Conservation (phyloP, 2,797 vertebrate genomes). For the Zalophus californianus region DNA sequence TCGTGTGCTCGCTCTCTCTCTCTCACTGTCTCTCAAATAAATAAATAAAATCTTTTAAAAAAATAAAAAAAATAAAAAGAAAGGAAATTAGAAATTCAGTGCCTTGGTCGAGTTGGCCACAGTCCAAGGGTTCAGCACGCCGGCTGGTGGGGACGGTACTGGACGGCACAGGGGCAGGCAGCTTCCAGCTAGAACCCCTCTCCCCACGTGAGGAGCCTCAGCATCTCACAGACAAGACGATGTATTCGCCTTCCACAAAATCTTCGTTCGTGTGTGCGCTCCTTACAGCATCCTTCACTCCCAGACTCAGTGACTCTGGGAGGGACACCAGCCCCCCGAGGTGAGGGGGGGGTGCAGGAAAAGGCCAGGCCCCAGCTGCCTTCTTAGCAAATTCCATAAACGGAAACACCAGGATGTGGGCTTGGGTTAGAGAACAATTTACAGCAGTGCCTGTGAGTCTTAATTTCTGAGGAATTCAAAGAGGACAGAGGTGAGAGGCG, state of each 20-base stretch:
- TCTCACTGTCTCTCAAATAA: too few relatives aligned
- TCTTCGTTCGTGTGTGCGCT: background rate
- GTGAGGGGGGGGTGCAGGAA: background rate
- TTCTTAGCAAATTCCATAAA: background rate
- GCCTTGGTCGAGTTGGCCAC: background rate
- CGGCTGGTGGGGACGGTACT: background rate
- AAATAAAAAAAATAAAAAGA: slow-evolving; percentile 36
- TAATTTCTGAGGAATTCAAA: background rate
- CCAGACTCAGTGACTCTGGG: background rate
- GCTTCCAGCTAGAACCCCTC: background rate
- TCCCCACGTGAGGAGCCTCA: background rate
- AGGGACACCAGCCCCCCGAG: rapidly evolving
- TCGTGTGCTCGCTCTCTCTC: too few relatives aligned
- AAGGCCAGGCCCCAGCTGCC: background rate
- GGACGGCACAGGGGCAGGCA: background rate
- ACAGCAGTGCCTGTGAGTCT: background rate
- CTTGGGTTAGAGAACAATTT: background rate
- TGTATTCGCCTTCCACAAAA: background rate
- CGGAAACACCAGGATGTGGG: background rate
- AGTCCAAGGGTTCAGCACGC: background rate
- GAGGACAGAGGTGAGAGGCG: background rate
- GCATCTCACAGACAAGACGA: background rate
- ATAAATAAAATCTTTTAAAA: too few relatives aligned
- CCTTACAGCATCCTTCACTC: background rate
- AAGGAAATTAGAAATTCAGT: slow-evolving; percentile 22